phyloP scores from a whole-genome alignment of 1,140 invertebrate genomes.

The Papilio helenus region DNA sequence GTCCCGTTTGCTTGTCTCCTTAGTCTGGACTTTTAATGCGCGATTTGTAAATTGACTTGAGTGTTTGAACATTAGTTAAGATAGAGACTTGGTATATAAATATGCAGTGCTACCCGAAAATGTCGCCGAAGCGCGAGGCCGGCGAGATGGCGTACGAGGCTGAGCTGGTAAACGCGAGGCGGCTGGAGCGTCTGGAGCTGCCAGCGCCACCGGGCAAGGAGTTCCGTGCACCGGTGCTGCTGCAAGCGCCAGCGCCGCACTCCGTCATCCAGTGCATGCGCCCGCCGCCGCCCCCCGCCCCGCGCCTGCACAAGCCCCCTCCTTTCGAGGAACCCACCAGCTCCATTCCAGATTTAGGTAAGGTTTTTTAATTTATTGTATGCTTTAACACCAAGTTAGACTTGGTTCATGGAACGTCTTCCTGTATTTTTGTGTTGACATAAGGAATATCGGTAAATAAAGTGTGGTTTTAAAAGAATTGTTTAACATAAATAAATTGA shows the following conservation, averaged over 20 bases:
- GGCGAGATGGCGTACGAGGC: conserved; percentile 63
- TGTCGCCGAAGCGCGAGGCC: conserved; percentile 74
- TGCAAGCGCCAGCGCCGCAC: conserved; percentile 80
- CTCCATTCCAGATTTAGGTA: conserved; percentile 93
- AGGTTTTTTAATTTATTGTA: conserved; percentile 62
- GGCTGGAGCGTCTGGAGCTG: conserved; percentile 77
- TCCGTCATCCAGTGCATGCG: conserved; percentile 84
- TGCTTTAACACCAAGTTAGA: background rate
- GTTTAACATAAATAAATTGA: no score
- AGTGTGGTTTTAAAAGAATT: background rate
- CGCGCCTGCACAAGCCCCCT: conserved; percentile 69
- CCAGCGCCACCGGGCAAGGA: conserved; percentile 79
- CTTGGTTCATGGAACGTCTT: background rate
- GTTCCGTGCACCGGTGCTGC: conserved; percentile 73
- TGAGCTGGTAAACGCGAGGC: conserved; percentile 70
- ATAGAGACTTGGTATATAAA: conserved; percentile 46
- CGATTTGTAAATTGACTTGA: background rate
- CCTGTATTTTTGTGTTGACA: background rate
- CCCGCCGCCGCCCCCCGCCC: conserved; percentile 83
- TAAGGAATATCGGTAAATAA: background rate
- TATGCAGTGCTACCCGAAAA: conserved; percentile 77
- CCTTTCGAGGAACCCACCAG: conserved; percentile 90
- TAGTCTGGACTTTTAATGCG: conserved; percentile 49
- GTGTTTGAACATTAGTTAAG: conserved; percentile 4
- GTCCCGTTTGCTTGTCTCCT: no score